phyloP scores from a whole-genome alignment of 2,113 vertebrate genomes.

The Hippocampus abdominalis region DNA sequence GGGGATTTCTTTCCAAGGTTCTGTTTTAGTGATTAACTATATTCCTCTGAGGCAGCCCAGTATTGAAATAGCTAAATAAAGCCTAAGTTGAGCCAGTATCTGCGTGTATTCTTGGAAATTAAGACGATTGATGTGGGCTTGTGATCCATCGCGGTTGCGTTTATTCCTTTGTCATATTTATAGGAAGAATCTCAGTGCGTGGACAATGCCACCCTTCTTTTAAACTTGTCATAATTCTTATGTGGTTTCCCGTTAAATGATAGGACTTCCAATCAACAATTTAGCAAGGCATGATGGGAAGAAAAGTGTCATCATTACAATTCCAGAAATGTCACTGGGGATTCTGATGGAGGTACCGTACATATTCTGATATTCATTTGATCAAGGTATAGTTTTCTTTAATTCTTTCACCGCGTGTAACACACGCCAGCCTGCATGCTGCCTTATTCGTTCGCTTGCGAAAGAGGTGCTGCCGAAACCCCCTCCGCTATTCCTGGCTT shows the following conservation, averaged over 20 bases:
- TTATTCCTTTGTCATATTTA: slow-evolving; percentile 25
- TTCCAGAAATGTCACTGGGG: slow-evolving; percentile 7
- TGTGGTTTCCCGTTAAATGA: neutral
- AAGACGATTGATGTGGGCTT: slow-evolving; percentile 40
- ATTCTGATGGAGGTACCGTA: neutral
- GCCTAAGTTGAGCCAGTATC: slow-evolving; percentile 33
- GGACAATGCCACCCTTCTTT: slow-evolving; percentile 21
- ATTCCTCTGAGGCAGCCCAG: slow-evolving; percentile 23
- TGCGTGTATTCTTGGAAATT: slow-evolving; percentile 51
- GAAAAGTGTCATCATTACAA: neutral
- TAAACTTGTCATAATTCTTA: neutral
- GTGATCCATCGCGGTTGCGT: slow-evolving; percentile 26
- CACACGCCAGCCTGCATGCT: slow-evolving; percentile 48
- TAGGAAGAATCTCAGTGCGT: slow-evolving; percentile 6
- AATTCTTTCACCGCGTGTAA: slow-evolving; percentile 37
- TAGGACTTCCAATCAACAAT: neutral
- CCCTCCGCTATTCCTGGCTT: slow-evolving; percentile 71
- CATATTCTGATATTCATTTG: neutral
- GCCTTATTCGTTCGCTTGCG: slow-evolving; percentile 57
- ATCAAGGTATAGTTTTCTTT: slow-evolving; percentile 32
- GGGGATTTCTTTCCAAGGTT: slow-evolving; percentile 48
- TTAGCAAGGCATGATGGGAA: neutral
- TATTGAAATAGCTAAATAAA: slow-evolving; percentile 52
- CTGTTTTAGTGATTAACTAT: slow-evolving; percentile 53
- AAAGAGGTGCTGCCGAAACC: slow-evolving; percentile 62